Conservation (phyloP, 2,797 vertebrate species). For the Coluber constrictor region DNA sequence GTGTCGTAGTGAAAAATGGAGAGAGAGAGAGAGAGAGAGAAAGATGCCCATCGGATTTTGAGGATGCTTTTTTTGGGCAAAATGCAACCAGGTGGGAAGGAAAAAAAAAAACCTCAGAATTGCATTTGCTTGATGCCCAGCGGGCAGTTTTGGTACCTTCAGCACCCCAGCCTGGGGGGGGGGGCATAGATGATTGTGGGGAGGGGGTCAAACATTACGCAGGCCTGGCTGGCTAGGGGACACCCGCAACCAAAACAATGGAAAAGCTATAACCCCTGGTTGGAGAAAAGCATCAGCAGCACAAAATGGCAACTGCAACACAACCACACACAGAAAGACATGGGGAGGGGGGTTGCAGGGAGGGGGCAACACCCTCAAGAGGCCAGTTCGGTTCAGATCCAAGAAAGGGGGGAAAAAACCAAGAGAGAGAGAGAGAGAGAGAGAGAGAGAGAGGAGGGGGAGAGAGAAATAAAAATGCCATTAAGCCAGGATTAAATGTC, state of each 20-base stretch:
- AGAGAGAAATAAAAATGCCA: background rate
- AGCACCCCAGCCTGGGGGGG: too few relatives aligned
- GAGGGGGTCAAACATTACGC: background rate
- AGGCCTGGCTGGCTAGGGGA: background rate
- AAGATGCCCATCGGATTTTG: background rate
- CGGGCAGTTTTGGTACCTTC: too few relatives aligned
- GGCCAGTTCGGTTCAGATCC: background rate
- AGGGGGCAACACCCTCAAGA: background rate
- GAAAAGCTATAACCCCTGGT: background rate
- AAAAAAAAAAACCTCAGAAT: too few relatives aligned
- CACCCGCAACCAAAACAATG: constrained; percentile 29
- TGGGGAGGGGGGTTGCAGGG: too few relatives aligned
- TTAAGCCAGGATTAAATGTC: background rate
- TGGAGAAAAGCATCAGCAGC: background rate
- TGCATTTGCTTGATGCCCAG: background rate
- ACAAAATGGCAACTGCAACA: background rate
- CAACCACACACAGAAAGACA: background rate
- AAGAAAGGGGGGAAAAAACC: too few relatives aligned
- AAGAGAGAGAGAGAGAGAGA: too few relatives aligned
- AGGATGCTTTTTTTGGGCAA: background rate
- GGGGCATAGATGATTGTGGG: background rate
- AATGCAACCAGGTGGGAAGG: background rate
- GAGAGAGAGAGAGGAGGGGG: fast-evolving
- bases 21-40: too few relatives aligned
- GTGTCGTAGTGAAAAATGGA: background rate